Evolutionary conservation across 2,113 vertebrate species (phyloP), one percentile per base, ranked within the genome.

Genomic region (Mirounga angustirostris): DNA sequence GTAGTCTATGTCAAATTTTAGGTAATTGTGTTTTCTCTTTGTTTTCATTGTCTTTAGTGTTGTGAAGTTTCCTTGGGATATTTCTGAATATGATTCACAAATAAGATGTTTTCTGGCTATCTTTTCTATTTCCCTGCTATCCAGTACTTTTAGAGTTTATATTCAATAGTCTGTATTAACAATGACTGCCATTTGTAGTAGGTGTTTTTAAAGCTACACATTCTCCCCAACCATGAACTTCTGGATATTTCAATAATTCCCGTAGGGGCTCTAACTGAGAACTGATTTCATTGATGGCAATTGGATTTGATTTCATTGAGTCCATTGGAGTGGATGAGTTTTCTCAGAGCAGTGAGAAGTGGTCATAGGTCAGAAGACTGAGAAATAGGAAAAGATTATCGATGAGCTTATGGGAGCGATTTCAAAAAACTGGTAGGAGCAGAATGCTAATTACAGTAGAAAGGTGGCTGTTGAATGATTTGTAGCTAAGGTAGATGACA

Each of bases 301-400:
- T 58, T 96, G 40, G 96, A 88, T 69, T 69, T 69, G 33, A 36
- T 69, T 69, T 69, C 67, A 69, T 16, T 19, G n/a, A 69, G 33
- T 97, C 40, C 19, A 61, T 28, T 63, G 22, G 15, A 79, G 33
- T 96, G n/a, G 46, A 52, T 96, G 50, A 90, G 71, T 91, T 95
- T 96, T 15, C 69, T 95, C 76, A 36, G 69, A 63, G 65, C 52
- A 86, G 16, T 93, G 50, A 91, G 89, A 94, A 81, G 58, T 22
- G 28, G 54, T 12, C 33, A 93, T 78, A 95, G 58, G 61, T 96
- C 54, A 71, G 71, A 87, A 91, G 58, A 76, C 21, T 88, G 43
- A 93, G 81, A 88, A 97, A 78, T 94, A 92, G 54, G 54, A 88
- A 96, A 94, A 88, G 81, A 80, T 73, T 87, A 89, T 54, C 67